Conservation (phyloP, 2,113 vertebrate species). For the Tetrao urogallus region DNA sequence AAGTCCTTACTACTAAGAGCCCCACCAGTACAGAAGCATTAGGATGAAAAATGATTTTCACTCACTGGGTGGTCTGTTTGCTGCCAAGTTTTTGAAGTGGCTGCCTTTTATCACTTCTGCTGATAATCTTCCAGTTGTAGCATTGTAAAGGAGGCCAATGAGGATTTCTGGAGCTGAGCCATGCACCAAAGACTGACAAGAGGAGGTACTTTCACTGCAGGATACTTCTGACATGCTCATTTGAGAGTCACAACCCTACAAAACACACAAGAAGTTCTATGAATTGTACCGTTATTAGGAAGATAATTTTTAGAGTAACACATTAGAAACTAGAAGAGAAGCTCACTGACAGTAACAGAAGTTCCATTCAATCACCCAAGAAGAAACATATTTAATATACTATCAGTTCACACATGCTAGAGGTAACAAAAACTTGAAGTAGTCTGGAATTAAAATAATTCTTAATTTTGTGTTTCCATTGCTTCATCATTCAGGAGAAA, state of each 20-base stretch:
- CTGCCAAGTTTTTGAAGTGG: conserved; percentile 97
- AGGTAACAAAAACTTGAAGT: background rate
- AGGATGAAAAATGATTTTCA: conserved; percentile 76
- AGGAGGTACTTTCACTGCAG: conserved; percentile 92
- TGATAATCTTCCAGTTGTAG: conserved; percentile 95
- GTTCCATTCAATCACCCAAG: background rate
- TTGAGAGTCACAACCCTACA: conserved; percentile 93
- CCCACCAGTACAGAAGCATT: conserved; percentile 66
- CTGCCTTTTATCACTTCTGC: conserved; percentile 99
- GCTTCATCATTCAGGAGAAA: background rate
- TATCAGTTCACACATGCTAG: background rate
- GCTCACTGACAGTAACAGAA: background rate
- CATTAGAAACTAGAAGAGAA: background rate
- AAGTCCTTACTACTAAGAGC: conserved; percentile 43
- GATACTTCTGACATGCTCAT: conserved; percentile 93
- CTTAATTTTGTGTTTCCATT: background rate
- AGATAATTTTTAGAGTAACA: background rate
- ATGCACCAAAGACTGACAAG: conserved; percentile 93
- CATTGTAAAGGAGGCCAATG: conserved; percentile 94
- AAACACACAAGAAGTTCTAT: conserved; percentile 52
- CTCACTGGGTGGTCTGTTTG: conserved; percentile 99
- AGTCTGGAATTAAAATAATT: background rate
- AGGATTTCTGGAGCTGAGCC: conserved; percentile 94
- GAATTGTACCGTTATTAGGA: background rate
- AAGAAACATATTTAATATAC: background rate